Evolutionary conservation across 2,797 vertebrate species (phyloP), one percentile per base, ranked within the genome.

Genomic region (Mallotus villosus): DNA sequence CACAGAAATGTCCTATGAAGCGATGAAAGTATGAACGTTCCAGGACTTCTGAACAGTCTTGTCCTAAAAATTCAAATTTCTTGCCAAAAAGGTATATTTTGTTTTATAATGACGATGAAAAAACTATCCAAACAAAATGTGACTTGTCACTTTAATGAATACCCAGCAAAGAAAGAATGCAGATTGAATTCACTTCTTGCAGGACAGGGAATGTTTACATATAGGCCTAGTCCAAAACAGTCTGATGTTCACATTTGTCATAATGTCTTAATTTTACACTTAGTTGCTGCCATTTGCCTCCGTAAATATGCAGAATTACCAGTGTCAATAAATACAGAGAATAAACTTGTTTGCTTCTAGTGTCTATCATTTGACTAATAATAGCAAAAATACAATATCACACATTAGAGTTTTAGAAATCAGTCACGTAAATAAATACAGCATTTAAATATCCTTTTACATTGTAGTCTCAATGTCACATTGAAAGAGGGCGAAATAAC

Each of bases 1-100:
- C 81, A 87, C 82, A 85, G 78, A 86, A 63, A 74, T 83, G 76
- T 76, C 79, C 37, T 62, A 51, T 58, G 74, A 55, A 88, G 75
- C 83, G 74, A n/a, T n/a, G n/a, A 11, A 21, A 21, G 17, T 57
- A 57, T 57, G 53, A 21, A 19, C 21, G n/a, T 57, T 59, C 57
- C 9, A 14, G 1, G 3, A 11, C 37, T 51, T 66, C 41, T 16
- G 37, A 24, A 27, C 29, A 51, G 0, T 11, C 0, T 17, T 27
- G 22, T 2, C 16, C 21, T 14, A 16, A 25, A 27, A 4, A 51
- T 27, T 24, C 24, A 2, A 67, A 67, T 53, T 53, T 17, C 8
- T 21, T 58, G 55, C 55, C 53, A 24, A 25, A 24, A 66, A 24
- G 41, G 24, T 34, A 63, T 21, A 63, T 37, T n/a, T 34, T 63